phyloP scores from a whole-genome alignment of 1,140 invertebrate species.

The Bilobella aurantiaca region DNA sequence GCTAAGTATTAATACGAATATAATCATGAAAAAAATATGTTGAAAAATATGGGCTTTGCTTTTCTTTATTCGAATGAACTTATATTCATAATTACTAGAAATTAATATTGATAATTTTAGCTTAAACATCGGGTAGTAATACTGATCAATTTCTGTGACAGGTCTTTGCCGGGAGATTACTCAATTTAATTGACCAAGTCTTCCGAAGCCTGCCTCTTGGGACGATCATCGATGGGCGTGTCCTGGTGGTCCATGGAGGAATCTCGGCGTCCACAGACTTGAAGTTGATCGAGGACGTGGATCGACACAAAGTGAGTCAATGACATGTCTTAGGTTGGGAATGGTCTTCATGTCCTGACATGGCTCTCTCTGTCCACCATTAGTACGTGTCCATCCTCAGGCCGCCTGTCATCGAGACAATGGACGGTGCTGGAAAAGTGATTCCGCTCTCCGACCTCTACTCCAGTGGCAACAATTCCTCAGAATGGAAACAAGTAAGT shows the following conservation, averaged over 20 bases:
- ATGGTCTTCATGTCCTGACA: no score
- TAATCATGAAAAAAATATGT: no score
- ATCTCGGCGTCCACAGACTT: constrained; percentile 74
- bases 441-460: constrained; percentile 31
- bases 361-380: no score
- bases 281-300: constrained; percentile 57
- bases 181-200: constrained; percentile 70
- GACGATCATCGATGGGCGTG: constrained; percentile 72
- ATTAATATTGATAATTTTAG: no score
- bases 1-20: no score
- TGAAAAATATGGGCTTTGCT: no score
- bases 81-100: no score
- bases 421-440: constrained; percentile 43
- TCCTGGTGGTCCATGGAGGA: constrained; percentile 80
- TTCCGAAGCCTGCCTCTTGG: constrained; percentile 82
- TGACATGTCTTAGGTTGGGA: no score
- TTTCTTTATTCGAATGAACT: no score
- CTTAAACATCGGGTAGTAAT: no score
- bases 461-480: constrained; percentile 9
- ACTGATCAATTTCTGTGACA: constrained; percentile 39
- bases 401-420: constrained; percentile 56
- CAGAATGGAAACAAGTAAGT: constrained; percentile 66
- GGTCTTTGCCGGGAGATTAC: constrained; percentile 61
- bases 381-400: constrained; percentile 71
- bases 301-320: constrained; percentile 61